Base-by-base conservation (phyloP, 2,797 vertebrate genomes). In the Nannoperca australis region DNA sequence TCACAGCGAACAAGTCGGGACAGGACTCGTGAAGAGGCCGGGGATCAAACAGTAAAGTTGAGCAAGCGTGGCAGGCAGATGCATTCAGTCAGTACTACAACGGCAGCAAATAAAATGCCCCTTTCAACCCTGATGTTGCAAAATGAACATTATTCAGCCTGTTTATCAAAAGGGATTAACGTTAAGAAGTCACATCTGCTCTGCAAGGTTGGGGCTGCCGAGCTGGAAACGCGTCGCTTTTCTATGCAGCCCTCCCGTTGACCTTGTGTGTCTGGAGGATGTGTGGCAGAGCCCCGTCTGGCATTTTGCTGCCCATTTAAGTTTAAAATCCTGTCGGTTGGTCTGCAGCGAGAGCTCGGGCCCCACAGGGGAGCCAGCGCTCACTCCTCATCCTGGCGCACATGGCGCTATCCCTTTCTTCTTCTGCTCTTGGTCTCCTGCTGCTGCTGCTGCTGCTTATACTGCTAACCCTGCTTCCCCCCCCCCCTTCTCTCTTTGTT, bases 221-320 rank as follows among this genome's bases (percentile, higher is more conserved):
- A 78, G 65, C 66, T 24, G 61, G 65, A 69, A 77, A 40, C 64
- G 36, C 11, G 51, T 30, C 12, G 32, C 53, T 82, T 83, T 78
- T 82, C 78, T 67, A 65, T 74, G 73, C 66, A 75, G 79, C 84
- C 82, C 63, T 81, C 76, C 78, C 51, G n/a, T 82, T 91, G 90
- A 91, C 88, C 92, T 92, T 62, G 72, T 82, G 80, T 61, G 79
- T 88, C 81, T 90, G 83, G 76, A 89, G 78, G 85, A 85, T 84
- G 82, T 85, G 85, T 71, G 76, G 78, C 14, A n/a, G 34, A 84
- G 79, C 72, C 89, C 83, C 69, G 75, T 91, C 89, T 93, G 93
- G 90, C 86, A 73, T 92, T 94, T 91, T 84, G 83, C 85, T 85
- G 86, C 80, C 85, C 89, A 94, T 94, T 94, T 93, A 94, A 89